A percentile compares a stretch with the other conserved stretches of the same genome.
Conservation (phyloP, 2,888 invertebrate genomes). For the Brachycybe producta region DNA sequence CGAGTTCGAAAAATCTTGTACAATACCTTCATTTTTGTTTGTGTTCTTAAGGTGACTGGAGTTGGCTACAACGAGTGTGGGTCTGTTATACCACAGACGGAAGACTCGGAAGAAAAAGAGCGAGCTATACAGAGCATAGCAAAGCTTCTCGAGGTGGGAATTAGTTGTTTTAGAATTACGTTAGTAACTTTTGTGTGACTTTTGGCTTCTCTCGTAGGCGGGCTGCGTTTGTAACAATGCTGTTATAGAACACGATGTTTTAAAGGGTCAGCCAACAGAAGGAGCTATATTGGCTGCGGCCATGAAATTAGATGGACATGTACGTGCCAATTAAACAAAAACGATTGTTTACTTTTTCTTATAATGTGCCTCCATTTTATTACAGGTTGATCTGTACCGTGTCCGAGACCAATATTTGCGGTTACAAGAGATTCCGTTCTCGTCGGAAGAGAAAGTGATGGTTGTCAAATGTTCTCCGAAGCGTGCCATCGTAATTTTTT, state of each 20-base stretch:
- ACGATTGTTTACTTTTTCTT: not conserved
- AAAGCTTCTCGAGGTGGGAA: slow-evolving; percentile 62
- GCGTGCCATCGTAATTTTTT: slow-evolving; percentile 38
- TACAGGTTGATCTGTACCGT: slow-evolving; percentile 65
- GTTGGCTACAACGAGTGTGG: slow-evolving; percentile 83
- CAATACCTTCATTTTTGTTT: slow-evolving; percentile 15
- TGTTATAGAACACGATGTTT: slow-evolving; percentile 57
- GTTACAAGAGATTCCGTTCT: slow-evolving; percentile 90
- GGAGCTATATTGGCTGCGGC: slow-evolving; percentile 87
- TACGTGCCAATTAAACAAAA: not conserved
- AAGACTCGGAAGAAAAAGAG: slow-evolving; percentile 26
- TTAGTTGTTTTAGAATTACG: not conserved
- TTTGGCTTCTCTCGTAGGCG: slow-evolving; percentile 28
- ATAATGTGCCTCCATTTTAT: slow-evolving; percentile 12
- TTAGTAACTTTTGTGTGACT: slow-evolving; percentile 6
- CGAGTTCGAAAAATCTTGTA: no score
- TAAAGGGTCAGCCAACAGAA: slow-evolving; percentile 94
- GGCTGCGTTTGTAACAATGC: slow-evolving; percentile 95
- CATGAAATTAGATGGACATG: slow-evolving; percentile 68
- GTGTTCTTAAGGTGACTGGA: slow-evolving; percentile 50
- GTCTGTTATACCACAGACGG: slow-evolving; percentile 45
- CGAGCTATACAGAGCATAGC: slow-evolving; percentile 29
- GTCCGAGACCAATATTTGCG: slow-evolving; percentile 65
- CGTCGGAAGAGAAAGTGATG: slow-evolving; percentile 98
- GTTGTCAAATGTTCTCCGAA: slow-evolving; percentile 81